Evolutionary conservation across 1,140 invertebrate genomes (phyloP).

Genomic region (Drosophila erecta): DNA sequence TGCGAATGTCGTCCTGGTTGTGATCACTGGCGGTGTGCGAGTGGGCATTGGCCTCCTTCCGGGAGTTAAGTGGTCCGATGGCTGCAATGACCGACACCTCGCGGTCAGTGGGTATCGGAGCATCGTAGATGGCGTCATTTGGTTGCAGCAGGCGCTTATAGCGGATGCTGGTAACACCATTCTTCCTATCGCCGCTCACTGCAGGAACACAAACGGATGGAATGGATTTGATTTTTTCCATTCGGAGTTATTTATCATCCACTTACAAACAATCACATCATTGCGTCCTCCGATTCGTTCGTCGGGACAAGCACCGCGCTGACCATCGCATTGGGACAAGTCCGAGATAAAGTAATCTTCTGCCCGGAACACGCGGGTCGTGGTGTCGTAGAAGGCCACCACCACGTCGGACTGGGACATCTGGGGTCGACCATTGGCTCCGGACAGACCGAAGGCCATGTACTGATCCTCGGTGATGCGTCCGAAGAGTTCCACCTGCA

Average conservation of each 20-base stretch:
- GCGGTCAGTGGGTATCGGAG: constrained; percentile 88
- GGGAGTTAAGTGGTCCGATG: constrained; percentile 92
- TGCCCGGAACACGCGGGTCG: constrained; percentile 89
- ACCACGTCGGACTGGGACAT: constrained; percentile 94
- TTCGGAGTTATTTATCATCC: not conserved
- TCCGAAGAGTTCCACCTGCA: constrained; percentile 91
- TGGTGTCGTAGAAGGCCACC: constrained; percentile 92
- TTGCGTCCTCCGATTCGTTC: constrained; percentile 92
- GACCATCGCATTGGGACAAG: constrained; percentile 92
- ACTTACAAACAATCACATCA: constrained; percentile 89
- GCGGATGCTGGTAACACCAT: constrained; percentile 93
- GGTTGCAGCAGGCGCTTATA: constrained; percentile 91
- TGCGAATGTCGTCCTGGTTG: constrained; percentile 90
- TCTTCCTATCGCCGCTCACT: constrained; percentile 90
- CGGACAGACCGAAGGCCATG: constrained; percentile 94
- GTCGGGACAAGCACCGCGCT: constrained; percentile 94
- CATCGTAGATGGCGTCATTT: constrained; percentile 89
- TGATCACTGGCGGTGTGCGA: constrained; percentile 88
- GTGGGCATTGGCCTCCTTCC: constrained; percentile 93
- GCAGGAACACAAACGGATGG: too few relatives aligned
- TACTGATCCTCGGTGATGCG: constrained; percentile 93
- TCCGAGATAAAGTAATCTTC: constrained; percentile 94
- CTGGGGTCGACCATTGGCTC: constrained; percentile 88
- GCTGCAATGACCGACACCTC: constrained; percentile 94
- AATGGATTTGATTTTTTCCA: not conserved